Base-by-base conservation (phyloP, 2,888 invertebrate genomes). In the Drosophila yooni region DNA sequence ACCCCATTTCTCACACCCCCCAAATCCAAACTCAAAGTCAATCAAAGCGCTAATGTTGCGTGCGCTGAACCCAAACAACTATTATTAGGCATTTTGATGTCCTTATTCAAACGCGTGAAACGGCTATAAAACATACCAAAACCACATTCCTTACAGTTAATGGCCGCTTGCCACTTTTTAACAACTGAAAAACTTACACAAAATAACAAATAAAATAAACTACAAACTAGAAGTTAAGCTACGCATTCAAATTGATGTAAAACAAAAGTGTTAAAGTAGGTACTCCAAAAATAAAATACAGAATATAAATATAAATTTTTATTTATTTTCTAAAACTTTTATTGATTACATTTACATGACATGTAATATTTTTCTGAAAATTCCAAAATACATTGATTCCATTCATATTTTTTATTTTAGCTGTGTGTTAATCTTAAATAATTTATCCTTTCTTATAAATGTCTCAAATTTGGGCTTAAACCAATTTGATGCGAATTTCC, bases 31-130 rank as follows among this genome's bases (percentile, higher is more conserved):
- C 38, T 62, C 31, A 27, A 36, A 56, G 56, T 67, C 76, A 78
- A 78, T 76, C 81, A 78, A 76, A 65, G 56, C 66, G 13, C 40
- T 33, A 56, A 76, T n/a, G 53, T 76, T 69, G 79, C 77, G 79
- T 81, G 79, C 38, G 54, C 51, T 66, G 58, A 52, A 63, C 51
- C 51, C 34, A 51, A 68, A 69, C 40, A 54, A 48, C 34, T 76
- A 62, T 62, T 58, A 67, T 61, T 71, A 65, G 52, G 7, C 50
- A 63, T 59, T 67, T 63, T 48, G 21, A 54, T 57, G 48, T 54
- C 56, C 73, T 60, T 33, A 15, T 51, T 62, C 38, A 43, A 51
- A 57, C 18, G 27, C 31, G 38, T 36, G 54, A 38, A 21, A 27
- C 6, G 46, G 25, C 60, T 31, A 52, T 65, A 48, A 75, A 38